Evolutionary conservation across 2,888 invertebrate genomes (phyloP), one percentile per base, ranked within the genome.

Genomic region (Nineta flava): DNA sequence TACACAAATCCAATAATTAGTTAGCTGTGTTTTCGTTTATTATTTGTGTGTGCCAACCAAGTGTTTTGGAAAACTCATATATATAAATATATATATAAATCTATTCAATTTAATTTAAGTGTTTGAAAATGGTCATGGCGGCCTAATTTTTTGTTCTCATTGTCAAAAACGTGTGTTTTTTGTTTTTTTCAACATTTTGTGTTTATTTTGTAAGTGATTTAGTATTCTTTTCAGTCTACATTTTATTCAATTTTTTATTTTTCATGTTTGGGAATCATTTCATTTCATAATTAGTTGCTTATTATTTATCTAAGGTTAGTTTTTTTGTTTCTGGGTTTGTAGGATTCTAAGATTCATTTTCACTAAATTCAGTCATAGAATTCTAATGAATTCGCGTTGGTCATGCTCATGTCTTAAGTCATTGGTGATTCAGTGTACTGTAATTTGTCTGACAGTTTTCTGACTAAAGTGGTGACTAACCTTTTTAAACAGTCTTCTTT

Each of bases 161-260:
- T 43, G 43, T 43, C 43, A 43, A 43, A 40, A 43, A 43, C 43
- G 43, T 43, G 43, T 43, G 26, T 26, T 43, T 43, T 17, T 21
- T 19, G 13, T 43, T 43, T n/a, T 43, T n/a, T 38, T 38, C 10
- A 13, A 38, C 3, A 2, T 38, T 10, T 15, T 38, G 38, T 38
- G 38, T 13, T 15, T 38, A 15, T 38, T 38, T 38, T 38, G n/a
- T 38, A 38, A 38, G 38, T 38, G 38, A 38, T 13, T 38, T 38
- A n/a, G n/a, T n/a, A 38, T 38, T 38, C 1, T 4, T 38, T 38
- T 38, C 2, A 38, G 15, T n/a, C 10, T 9, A 38, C n/a, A 13
- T 38, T 38, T n/a, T 38, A 1, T 38, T 5, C n/a, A 26, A 26
- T 26, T 38, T 38, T 38, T 3, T 4, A 38, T 10, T 7, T 12